Percentiles rank a stretch among this genome's conserved stretches.
Evolutionary conservation across 1,140 invertebrate species (phyloP).

Genomic region (Palaemon carinicauda): DNA sequence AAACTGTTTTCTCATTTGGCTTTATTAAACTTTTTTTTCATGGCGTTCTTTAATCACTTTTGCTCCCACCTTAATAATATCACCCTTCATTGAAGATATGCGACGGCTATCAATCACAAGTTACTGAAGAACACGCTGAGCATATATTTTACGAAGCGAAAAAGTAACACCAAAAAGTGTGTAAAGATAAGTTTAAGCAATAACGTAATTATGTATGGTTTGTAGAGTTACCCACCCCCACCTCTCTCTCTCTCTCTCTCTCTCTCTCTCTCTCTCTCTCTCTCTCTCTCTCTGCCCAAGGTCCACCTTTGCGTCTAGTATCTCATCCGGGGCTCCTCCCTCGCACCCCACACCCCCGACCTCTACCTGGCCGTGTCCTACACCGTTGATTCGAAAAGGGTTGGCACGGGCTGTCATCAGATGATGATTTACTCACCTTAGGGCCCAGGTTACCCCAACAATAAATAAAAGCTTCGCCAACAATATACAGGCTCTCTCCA

Average conservation of each 20-base stretch:
- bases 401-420: conserved; percentile 17
- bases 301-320: background rate
- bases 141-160: no score
- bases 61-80: background rate
- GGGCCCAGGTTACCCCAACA: background rate
- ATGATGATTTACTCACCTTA: conserved; percentile 31
- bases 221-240: background rate
- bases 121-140: no score
- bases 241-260: background rate
- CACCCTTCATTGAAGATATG: no score
- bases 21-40: no score
- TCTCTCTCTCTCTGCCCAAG: background rate
- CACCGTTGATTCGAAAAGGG: conserved; percentile 33
- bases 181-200: no score
- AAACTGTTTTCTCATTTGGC: no score
- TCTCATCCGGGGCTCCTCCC: background rate
- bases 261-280: background rate
- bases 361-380: conserved; percentile 18
- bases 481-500: background rate
- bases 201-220: no score
- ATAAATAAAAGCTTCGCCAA: conserved; percentile 7
- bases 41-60: background rate
- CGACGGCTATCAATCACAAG: no score
- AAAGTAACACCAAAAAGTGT: no score
- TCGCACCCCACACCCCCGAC: background rate